A percentile compares a stretch with the other conserved stretches of the same genome.
phyloP scores from a whole-genome alignment of 2,113 vertebrate species.

The Syngnathus scovelli region DNA sequence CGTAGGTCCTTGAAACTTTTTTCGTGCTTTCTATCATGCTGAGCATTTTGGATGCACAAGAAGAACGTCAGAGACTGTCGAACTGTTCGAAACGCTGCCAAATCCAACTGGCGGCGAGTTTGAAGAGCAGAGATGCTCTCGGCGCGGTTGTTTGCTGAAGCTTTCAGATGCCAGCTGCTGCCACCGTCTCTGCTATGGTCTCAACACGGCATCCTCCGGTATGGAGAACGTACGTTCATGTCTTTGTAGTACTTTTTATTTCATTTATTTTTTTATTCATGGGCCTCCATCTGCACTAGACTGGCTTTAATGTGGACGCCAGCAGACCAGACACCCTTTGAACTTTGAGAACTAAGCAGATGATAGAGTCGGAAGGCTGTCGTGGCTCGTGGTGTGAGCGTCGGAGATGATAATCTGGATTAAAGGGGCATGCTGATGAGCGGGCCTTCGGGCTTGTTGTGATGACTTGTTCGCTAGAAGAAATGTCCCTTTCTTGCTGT shows the following conservation, averaged over 20 bases:
- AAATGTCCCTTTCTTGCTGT: slow-evolving; percentile 10
- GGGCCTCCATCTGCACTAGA: neutral
- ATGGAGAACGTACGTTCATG: neutral
- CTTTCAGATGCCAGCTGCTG: slow-evolving; percentile 6
- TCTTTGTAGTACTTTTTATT: neutral
- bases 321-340: slow-evolving; percentile 45
- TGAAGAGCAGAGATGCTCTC: slow-evolving; percentile 19
- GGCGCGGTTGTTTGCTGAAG: neutral
- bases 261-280: neutral
- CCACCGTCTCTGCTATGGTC: neutral
- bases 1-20: neutral
- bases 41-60: slow-evolving; percentile 29
- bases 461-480: slow-evolving; percentile 7
- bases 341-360: slow-evolving; percentile 60
- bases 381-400: slow-evolving; percentile 47
- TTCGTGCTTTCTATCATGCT: neutral
- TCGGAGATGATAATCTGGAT: slow-evolving; percentile 28
- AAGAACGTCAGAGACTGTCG: slow-evolving; percentile 14
- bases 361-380: slow-evolving; percentile 61
- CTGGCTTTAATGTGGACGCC: slow-evolving; percentile 25
- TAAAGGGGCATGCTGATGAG: slow-evolving; percentile 8
- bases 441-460: neutral
- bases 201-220: neutral
- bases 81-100: slow-evolving; percentile 23
- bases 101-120: slow-evolving; percentile 18